Base-by-base conservation (phyloP, 1,140 invertebrate species). In the Hyposmocoma kahamanoa region DNA sequence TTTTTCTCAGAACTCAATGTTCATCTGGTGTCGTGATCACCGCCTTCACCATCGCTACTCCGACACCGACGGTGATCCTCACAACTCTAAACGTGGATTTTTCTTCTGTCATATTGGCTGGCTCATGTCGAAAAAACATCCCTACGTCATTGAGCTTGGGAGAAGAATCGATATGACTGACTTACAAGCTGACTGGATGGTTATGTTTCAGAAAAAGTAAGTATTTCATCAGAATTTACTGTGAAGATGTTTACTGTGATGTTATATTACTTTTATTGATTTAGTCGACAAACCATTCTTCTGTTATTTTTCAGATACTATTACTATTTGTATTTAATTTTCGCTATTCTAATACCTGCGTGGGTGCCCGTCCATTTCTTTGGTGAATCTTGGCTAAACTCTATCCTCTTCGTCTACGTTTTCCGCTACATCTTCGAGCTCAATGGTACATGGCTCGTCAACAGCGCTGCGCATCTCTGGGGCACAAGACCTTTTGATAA, bases 371-470 rank as follows among this genome's bases (percentile, higher is more conserved):
- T 89, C 67, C 88, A 90, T 54, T 93, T 90, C 52, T 96, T 92
- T 89, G 90, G 91, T 15, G 93, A 95, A 67, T 86, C 83, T 15
- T 72, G 77, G 3, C 79, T 83, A 58, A 81, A 83, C 19, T 79
- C 90, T 0, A 84, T 91, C 57, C 88, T 91, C 47, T 62, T 85
- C 0, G 65, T 80, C 13, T 90, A 89, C 22, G 80, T 96, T 22
- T 78, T 91, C 11, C 89, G 95, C 30, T 96, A 96, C 67, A 84
- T 90, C 0, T 2, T 91, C 0, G 87, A 89, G 21, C 83, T 97
- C 3, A 91, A 98, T 69, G 73, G 89, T 0, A 98, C 96, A 0
- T 97, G 96, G 95, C 81, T 94, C 1, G 95, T 97, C 0, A 98
- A 97, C 76, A 95, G 93, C 50, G 69, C 76, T 3, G 84, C 85